Conservation (phyloP, 2,113 vertebrate species). For the human (Homo sapiens) region DNA sequence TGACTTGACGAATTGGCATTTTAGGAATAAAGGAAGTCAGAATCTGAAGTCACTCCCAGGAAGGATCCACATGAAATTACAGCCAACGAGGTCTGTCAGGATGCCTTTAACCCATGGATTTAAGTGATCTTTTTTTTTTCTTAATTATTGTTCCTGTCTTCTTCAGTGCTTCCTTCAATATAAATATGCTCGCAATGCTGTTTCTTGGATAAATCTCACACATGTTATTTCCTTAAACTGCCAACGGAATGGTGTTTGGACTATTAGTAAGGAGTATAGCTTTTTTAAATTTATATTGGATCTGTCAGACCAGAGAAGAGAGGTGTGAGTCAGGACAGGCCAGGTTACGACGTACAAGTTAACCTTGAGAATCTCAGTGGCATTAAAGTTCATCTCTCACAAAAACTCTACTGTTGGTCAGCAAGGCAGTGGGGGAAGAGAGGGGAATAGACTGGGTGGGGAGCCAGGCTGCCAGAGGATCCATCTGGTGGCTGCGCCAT, state of each 20-base stretch:
- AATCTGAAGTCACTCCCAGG: neutral
- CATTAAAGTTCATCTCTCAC: neutral
- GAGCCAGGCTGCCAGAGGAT: neutral
- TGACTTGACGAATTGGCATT: neutral
- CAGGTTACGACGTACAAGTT: neutral
- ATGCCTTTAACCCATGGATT: neutral
- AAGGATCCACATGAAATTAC: neutral
- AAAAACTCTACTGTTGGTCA: neutral
- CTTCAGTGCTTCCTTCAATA: neutral
- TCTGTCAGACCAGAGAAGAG: neutral
- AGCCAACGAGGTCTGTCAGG: neutral
- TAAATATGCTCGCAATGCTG: neutral
- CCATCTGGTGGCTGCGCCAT: neutral
- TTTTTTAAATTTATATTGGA: neutral
- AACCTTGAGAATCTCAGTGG: neutral
- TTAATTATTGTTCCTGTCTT: neutral
- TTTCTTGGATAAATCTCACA: neutral
- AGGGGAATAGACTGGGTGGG: accelerated
- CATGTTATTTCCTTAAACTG: neutral
- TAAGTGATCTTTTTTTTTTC: neutral
- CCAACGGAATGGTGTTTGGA: neutral
- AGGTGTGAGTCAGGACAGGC: neutral
- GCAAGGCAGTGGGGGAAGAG: neutral
- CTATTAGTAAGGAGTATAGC: neutral
- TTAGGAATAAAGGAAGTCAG: neutral